A percentile compares a stretch with the other conserved stretches of the same genome.
Evolutionary conservation across 2,797 vertebrate genomes (phyloP).

Genomic region (Anableps anableps): DNA sequence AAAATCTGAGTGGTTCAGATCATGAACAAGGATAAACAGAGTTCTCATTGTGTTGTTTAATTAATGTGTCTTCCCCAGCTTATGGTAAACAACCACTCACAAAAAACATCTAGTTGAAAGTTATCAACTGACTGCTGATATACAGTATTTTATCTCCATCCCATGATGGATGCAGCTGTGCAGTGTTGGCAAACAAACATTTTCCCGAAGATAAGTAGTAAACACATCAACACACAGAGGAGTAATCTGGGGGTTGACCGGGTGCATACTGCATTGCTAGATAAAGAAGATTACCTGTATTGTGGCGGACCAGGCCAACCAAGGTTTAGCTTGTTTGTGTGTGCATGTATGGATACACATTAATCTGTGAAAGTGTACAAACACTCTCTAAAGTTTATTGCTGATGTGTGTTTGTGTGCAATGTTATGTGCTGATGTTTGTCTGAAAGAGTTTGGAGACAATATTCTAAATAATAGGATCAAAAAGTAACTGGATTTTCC

Average conservation of each 20-base stretch:
- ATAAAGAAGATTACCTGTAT: conserved; percentile 76
- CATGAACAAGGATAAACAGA: conserved; percentile 10
- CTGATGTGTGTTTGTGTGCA: conserved; percentile 11
- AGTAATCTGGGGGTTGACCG: conserved; percentile 71
- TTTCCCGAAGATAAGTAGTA: conserved; percentile 38
- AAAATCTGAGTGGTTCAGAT: not conserved
- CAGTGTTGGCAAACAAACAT: conserved; percentile 55
- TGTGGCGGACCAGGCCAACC: conserved; percentile 36
- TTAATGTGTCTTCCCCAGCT: not conserved
- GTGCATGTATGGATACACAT: not conserved
- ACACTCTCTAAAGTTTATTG: conserved; percentile 23
- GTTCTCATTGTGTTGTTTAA: conserved; percentile 1
- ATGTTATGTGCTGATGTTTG: conserved; percentile 20
- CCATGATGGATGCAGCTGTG: conserved; percentile 32
- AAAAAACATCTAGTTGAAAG: conserved; percentile 1
- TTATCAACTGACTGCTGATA: conserved; percentile 28
- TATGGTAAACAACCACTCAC: conserved; percentile 1
- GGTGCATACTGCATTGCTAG: conserved; percentile 57
- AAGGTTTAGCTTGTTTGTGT: conserved; percentile 15
- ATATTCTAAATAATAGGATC: conserved; percentile 46
- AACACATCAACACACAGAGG: conserved; percentile 29
- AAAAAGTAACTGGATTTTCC: conserved; percentile 73
- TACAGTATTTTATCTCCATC: conserved; percentile 20
- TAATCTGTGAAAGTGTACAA: conserved; percentile 13
- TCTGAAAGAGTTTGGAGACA: conserved; percentile 38